These are phyloP conservation scores for Ischnura elegans DNA, from an alignment of 2,888 invertebrate species.

Conservation along the genomic window DNA sequence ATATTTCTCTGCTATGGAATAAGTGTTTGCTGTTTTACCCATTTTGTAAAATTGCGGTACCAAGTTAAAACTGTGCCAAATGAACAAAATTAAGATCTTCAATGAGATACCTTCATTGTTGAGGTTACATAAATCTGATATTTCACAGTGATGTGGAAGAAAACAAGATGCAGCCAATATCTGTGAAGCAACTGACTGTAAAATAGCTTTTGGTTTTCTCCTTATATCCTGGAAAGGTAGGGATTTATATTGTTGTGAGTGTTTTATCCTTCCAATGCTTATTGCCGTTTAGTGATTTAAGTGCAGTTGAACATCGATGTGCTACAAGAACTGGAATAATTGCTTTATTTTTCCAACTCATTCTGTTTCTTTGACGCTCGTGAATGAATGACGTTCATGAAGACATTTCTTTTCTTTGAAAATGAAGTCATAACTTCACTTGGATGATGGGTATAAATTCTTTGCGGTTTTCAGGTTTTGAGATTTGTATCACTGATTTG, in stretches of 20 bases:
- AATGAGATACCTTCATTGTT: not conserved
- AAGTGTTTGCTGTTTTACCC: not conserved
- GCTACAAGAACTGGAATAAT: not conserved
- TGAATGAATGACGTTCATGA: no score
- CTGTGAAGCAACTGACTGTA: not conserved
- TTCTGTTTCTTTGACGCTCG: not conserved
- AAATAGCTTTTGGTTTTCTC: not conserved
- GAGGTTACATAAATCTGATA: not conserved
- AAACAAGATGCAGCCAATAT: not conserved
- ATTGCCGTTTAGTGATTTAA: not conserved
- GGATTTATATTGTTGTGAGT: not conserved
- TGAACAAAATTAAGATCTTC: not conserved
- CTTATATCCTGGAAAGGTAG: not conserved
- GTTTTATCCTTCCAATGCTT: not conserved
- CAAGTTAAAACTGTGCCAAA: not conserved
- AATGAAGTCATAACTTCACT: not conserved
- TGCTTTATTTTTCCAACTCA: not conserved
- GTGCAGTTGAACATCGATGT: not conserved
- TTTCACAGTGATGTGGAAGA: not conserved
- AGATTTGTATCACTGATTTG: constrained; percentile 3
- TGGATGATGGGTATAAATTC: not conserved
- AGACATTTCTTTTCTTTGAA: not conserved
- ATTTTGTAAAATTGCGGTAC: not conserved
- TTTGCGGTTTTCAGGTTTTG: not conserved
- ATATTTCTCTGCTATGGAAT: not conserved